phyloP scores from a whole-genome alignment of 2,113 vertebrate species.

The Amblyopsis rosae region DNA sequence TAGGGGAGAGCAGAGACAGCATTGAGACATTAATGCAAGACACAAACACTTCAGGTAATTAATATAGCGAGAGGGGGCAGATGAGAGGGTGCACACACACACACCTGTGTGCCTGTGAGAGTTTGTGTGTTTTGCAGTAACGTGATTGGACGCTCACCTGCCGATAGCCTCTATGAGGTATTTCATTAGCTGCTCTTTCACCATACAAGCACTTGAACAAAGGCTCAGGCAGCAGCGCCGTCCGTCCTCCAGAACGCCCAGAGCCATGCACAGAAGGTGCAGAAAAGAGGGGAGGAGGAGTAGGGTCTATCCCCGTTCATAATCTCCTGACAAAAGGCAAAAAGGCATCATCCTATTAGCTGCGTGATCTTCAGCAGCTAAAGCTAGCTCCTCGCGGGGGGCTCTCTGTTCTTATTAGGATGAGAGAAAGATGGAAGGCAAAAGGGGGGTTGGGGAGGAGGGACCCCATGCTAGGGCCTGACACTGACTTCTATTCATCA shows the following conservation, averaged over 20 bases:
- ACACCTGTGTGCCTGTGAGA: constrained; percentile 35
- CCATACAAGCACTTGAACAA: constrained; percentile 85
- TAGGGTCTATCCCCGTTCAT: constrained; percentile 96
- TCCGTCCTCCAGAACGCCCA: constrained; percentile 78
- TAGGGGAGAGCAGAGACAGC: constrained; percentile 49
- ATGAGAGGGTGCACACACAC: constrained; percentile 70
- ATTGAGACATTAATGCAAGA: constrained; percentile 75
- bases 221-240: constrained; percentile 84
- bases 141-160: constrained; percentile 89
- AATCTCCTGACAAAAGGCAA: constrained; percentile 99
- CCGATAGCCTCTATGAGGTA: constrained; percentile 88
- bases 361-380: constrained; percentile 94
- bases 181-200: constrained; percentile 88
- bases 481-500: constrained; percentile 41
- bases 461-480: constrained; percentile 60
- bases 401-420: constrained; percentile 87
- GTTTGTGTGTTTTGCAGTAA: constrained; percentile 49
- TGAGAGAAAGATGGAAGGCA: constrained; percentile 66
- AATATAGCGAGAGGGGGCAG: constrained; percentile 85
- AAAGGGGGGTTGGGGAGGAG: constrained; percentile 37
- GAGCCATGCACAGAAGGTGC: constrained; percentile 52
- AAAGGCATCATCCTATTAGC: constrained; percentile 99
- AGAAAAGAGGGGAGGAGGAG: constrained; percentile 69
- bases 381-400: constrained; percentile 92
- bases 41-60: constrained; percentile 89